A percentile compares a stretch with the other conserved stretches of the same genome.
Evolutionary conservation across 2,888 invertebrate species (phyloP).

Genomic region (Meteorus cinctellus): DNA sequence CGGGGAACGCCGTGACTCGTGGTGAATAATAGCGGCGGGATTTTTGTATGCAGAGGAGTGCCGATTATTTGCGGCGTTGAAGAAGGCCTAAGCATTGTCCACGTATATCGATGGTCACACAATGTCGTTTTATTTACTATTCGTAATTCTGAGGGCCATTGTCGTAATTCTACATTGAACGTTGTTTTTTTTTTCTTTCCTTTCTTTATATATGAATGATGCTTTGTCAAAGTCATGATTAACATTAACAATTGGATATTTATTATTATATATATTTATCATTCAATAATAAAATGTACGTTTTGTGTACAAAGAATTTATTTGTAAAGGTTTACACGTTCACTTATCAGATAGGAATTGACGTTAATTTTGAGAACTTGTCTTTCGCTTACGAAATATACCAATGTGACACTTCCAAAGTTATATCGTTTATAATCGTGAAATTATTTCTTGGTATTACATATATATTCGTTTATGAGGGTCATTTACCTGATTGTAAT

Average conservation of each 20-base stretch:
- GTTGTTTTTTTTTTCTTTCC: neutral
- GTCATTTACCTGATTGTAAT: neutral
- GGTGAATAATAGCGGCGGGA: slow-evolving; percentile 38
- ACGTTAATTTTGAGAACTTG: slow-evolving; percentile 1
- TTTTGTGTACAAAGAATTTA: slow-evolving; percentile 2
- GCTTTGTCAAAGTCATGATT: neutral
- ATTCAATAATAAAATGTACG: neutral
- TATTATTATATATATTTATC: neutral
- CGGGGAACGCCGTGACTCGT: slow-evolving; percentile 4
- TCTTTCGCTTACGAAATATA: neutral
- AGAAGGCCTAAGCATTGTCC: slow-evolving; percentile 57
- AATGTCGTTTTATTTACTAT: slow-evolving; percentile 30
- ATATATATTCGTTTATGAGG: neutral
- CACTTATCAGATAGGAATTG: slow-evolving; percentile 3
- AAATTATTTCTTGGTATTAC: neutral
- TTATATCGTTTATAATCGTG: neutral
- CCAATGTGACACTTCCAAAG: neutral
- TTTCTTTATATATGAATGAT: neutral
- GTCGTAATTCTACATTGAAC: slow-evolving; percentile 11
- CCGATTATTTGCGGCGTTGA: slow-evolving; percentile 48
- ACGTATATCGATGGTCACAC: slow-evolving; percentile 43
- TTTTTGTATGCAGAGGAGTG: slow-evolving; percentile 62
- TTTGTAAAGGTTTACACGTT: neutral
- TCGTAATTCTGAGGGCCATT: slow-evolving; percentile 38
- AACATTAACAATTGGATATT: neutral